Base-by-base conservation (phyloP, 2,797 vertebrate genomes). In the Myiothlypis coronata region DNA sequence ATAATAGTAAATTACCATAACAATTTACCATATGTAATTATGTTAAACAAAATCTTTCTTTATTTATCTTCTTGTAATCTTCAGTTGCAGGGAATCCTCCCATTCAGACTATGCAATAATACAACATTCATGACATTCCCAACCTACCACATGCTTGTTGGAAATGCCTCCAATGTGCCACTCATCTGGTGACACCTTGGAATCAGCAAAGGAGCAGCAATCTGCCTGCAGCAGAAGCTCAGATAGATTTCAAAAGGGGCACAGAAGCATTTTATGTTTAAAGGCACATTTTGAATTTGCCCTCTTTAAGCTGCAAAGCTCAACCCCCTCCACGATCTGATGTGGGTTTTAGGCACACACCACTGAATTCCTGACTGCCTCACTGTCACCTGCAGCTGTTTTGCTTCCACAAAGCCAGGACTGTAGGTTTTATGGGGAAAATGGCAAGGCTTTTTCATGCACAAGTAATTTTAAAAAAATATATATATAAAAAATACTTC, bases 1-100 rank as follows among this genome's bases (percentile, higher is more conserved):
- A 83, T 43, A 91, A 86, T 35, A 93, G 93, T 82, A 95, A 96
- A 96, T 93, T 89, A 92, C 83, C 88, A 84, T 88, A 95, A 92
- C 83, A 77, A 91, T 70, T 95, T 93, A 95, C 86, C 67, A 77
- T 87, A 93, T n/a, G 69, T 43, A 95, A 94, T 93, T 89, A 95
- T 19, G 57, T 81, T 93, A 82, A 97, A 94, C 76, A 93, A 87
- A 92, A 89, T 67, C 75, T 41, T 70, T 44, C 69, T 71, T 89
- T 83, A 69, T 96, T 94, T 96, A 94, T 93, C 89, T 94, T 59
- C 47, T 50, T 79, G 89, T 70, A 86, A 93, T 96, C 94, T 95
- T 59, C 68, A 88, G 60, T 56, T 70, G 52, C 83, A 93, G 76
- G 5, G 15, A 77, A 75, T 80, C 63, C 70, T 72, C 74, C 82